Base-by-base conservation (phyloP, 2,797 vertebrate genomes). In the Sciaenops ocellatus region DNA sequence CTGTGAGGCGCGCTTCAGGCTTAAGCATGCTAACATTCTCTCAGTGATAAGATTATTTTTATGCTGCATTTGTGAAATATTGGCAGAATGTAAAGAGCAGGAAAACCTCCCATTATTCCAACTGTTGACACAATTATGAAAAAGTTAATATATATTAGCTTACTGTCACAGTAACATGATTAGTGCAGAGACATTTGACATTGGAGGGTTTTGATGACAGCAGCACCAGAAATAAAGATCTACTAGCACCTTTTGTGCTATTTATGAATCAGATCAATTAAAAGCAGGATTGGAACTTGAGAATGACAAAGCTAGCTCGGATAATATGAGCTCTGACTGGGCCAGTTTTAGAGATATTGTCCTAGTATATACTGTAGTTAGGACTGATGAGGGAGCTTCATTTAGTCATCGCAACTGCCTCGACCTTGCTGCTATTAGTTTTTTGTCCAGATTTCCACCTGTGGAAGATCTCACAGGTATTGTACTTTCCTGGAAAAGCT, bases 11-110 rank as follows among this genome's bases (percentile, higher is more conserved):
- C 9, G 34, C 34, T 38, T 38, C 34, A 9, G 34, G 34, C 34
- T 38, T 38, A 38, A 38, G 8, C 34, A 38, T 62, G 34, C 8
- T 22, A 42, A 22, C 41, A 44, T 61, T 41, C 13, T 17, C 62
- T 30, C 50, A 55, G 22, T 44, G 24, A 56, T n/a, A 38, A 50
- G 44, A 0, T n/a, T 7, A 42, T 52, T 18, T 52, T 62, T 52
- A 28, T 47, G 16, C 60, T 63, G 60, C 42, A 46, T 62, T 62
- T 46, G 60, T 11, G 4, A 63, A 63, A 47, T 47, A 44, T 28
- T 47, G 2, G 7, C 22, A 46, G 22, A 62, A 46, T 26, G 17
- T 16, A 8, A 62, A 44, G 7, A 18, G 17, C 22, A 44, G 16
- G 22, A 60, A 60, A 60, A 13, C 11, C 20, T 41, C 6, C 10